Conservation (phyloP, 2,888 invertebrate genomes). For the Pasiphila rectangulata region DNA sequence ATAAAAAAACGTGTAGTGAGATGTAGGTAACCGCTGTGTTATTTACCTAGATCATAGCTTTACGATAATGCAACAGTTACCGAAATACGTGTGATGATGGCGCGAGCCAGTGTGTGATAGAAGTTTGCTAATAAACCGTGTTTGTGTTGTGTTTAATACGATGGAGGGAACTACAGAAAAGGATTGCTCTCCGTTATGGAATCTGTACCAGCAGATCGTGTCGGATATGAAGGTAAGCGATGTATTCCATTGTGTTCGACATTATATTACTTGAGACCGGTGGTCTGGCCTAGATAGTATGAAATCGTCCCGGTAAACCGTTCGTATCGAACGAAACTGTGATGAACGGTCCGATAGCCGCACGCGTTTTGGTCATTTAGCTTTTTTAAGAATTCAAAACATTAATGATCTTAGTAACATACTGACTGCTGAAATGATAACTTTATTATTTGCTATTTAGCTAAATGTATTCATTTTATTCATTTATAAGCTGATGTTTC, state of each 20-base stretch:
- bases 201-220: conserved; percentile 96
- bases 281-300: conserved; percentile 45
- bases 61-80: conserved; percentile 68
- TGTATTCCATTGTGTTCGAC: conserved; percentile 25
- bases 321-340: conserved; percentile 49
- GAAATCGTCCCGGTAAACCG: conserved; percentile 53
- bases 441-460: too few species aligned
- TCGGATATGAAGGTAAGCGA: conserved; percentile 96
- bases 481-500: too few species aligned
- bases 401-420: too few species aligned
- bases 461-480: too few species aligned
- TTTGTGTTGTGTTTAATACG: conserved; percentile 63
- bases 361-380: conserved; percentile 23
- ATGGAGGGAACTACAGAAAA: conserved; percentile 88
- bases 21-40: conserved; percentile 58
- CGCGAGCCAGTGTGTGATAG: conserved; percentile 54
- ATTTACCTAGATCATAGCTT: conserved; percentile 33
- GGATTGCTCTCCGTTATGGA: conserved; percentile 94
- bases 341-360: conserved; percentile 36
- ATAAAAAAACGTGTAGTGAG: conserved; percentile 54
- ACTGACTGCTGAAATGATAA: too few species aligned
- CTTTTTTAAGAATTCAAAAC: conserved; percentile 19
- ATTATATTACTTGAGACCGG: too few species aligned
- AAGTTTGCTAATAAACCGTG: conserved; percentile 55
- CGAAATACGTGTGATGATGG: conserved; percentile 47